Base-by-base conservation (phyloP, 2,888 invertebrate species). In the Dryobotodes eremita region DNA sequence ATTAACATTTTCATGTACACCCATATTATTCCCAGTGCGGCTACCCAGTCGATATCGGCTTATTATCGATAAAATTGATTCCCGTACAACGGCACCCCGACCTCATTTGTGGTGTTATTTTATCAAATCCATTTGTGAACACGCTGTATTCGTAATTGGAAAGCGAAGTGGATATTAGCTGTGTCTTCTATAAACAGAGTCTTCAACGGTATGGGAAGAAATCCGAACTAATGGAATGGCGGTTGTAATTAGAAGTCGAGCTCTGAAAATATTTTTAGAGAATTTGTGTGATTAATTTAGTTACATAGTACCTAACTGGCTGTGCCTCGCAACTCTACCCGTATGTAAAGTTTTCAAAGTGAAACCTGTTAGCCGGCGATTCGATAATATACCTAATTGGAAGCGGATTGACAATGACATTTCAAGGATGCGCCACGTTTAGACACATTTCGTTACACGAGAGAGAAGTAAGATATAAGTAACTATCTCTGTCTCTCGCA, bases 21-120 rank as follows among this genome's bases (percentile, higher is more conserved):
- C 68, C 69, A 71, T 80, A 85, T 42, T 46, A 46, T 79, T 77
- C 55, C 57, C 72, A 71, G 20, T 55, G 71, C 57, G 77, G 62
- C 64, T 59, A 64, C 76, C 80, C 71, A 73, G 62, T 71, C 77
- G 55, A 87, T 81, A 80, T 71, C 42, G 74, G 69, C 50, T 82
- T 75, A 87, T 85, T 89, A 88, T 87, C 75, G 81, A 65, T 80
- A 65, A 84, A 89, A 89, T 89, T 88, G 89, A 87, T 88, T 89
- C 80, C 74, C 83, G 77, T 87, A 73, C 61, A 75, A 4, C 23
- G 73, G 74, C 68, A 65, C 59, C 79, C 5, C 76, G 87, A 87
- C 87, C 81, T 82, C 85, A 85, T 84, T 87, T 84, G 78, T 79
- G 83, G 80, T 88, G 82, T 86, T 85, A 86, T 89, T 86, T 84